Conservation (phyloP, 2,888 invertebrate species). For the Diplazon laetatorius region DNA sequence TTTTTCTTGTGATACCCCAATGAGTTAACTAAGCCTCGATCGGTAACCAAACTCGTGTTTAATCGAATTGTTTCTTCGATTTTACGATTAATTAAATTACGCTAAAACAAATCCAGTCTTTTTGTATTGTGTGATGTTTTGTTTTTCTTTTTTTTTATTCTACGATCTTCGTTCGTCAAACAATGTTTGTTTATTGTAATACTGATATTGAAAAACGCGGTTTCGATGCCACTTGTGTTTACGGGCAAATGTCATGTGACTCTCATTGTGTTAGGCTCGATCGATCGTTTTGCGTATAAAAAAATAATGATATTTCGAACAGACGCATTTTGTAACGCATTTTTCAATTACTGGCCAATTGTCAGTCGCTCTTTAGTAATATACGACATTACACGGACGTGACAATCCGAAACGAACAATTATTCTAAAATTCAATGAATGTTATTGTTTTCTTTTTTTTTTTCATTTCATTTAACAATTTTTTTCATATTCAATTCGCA, state of each 20-base stretch:
- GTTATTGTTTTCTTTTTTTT: slow-evolving; percentile 22
- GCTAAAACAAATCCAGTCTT: slow-evolving; percentile 64
- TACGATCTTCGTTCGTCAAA: slow-evolving; percentile 53
- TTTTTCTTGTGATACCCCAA: slow-evolving; percentile 33
- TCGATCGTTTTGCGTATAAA: slow-evolving; percentile 1
- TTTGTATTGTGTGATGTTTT: slow-evolving; percentile 58
- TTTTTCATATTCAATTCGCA: too few relatives aligned
- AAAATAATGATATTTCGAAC: slow-evolving; percentile 18
- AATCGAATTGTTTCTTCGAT: slow-evolving; percentile 34
- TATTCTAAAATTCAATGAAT: slow-evolving; percentile 28
- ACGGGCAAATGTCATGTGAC: slow-evolving; percentile 29
- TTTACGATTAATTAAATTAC: slow-evolving; percentile 31
- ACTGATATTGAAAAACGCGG: slow-evolving; percentile 62
- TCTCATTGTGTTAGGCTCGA: slow-evolving; percentile 18
- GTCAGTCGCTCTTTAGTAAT: slow-evolving; percentile 1
- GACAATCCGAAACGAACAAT: slow-evolving; percentile 20
- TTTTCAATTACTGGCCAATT: slow-evolving; percentile 13
- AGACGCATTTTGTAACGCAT: background rate
- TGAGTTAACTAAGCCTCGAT: slow-evolving; percentile 63
- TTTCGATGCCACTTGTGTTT: background rate
- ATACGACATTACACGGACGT: slow-evolving; percentile 16
- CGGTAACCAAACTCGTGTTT: slow-evolving; percentile 57
- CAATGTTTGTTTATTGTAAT: slow-evolving; percentile 70
- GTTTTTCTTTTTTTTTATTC: too few relatives aligned
- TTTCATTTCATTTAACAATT: slow-evolving; percentile 12